Base-by-base conservation (phyloP, 2,888 invertebrate genomes). In the Pheosia gnoma region DNA sequence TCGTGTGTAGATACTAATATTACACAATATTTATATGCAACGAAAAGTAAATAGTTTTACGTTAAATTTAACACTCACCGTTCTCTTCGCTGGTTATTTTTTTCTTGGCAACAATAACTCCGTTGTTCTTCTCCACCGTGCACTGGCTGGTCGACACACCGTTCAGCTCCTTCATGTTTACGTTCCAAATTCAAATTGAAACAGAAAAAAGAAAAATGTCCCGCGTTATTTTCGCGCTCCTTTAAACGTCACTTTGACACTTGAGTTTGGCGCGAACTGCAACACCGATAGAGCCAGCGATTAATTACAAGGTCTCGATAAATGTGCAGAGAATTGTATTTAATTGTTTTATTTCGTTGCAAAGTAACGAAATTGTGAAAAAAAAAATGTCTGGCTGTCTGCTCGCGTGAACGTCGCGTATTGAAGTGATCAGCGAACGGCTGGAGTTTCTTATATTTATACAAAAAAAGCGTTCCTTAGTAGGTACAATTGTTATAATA, bases 231-330 rank as follows among this genome's bases (percentile, higher is more conserved):
- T 89, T 88, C 85, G 87, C 91, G 91, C 88, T 84, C 79, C 87
- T 86, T 84, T 69, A 80, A 83, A 89, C 86, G 91, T 91, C 91
- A 91, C 89, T 90, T 87, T 89, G 89, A 89, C 88, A 88, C 79
- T 74, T 70, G 69, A 69, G 63, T 78, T 78, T 84, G 85, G 85
- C 87, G 86, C 78, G 78, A 82, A 85, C 71, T 86, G 75, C 82
- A 84, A 82, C 83, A 79, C 72, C 72, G 54, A 83, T 74, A 68
- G 82, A 80, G 80, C 77, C 77, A 76, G 76, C 75, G 77, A 66
- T 70, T 62, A 61, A 81, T 79, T 81, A 84, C 91, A 91, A 92
- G 91, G 92, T 75, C 81, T 66, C 81, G 81, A 80, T 80, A 81
- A 77, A 83, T 3, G 4, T 9, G 75, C 68, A 70, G 77, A 74